Base-by-base conservation (phyloP, 2,797 vertebrate genomes). In the Pampus argenteus region DNA sequence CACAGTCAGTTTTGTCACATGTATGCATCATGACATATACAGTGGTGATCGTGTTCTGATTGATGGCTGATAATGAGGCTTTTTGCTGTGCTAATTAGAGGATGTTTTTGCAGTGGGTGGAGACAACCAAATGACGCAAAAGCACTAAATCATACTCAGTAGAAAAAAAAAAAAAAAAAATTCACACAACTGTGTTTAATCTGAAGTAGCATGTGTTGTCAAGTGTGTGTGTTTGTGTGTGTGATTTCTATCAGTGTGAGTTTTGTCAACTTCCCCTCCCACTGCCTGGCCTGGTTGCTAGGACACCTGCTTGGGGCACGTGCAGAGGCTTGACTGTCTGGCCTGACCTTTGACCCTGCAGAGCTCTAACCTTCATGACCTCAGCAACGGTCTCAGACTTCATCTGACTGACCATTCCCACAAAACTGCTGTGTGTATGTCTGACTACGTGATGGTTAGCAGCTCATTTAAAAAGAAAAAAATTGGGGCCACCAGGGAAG, bases 291-390 rank as follows among this genome's bases (percentile, higher is more conserved):
- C 14, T 69, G 63, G 91, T 90, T 92, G 91, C 87, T 86, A 83
- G 78, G 91, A 90, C 79, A 92, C 85, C 83, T 88, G 86, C 77
- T 77, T 11, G 26, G 80, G 78, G 73, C 87, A 88, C 65, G 52
- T 86, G 87, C 77, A 81, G 68, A 83, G 79, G 67, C 63, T 64
- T 22, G 79, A 79, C 76, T 36, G 50, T 75, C 51, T 26, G 57
- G 45, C 28, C 57, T 81, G 82, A 92, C 78, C 80, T 88, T 71
- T 90, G 80, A 89, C 76, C 74, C 38, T 51, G n/a, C 13, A 56
- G 28, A 61, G 49, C 60, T 78, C 29, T 28, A 50, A 81, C 66
- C 78, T 64, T 73, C 64, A 18, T 82, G 80, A 90, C 79, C 85
- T 82, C 62, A 64, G 76, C 71, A 59, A 59, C 81, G 64, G 82